These are phyloP conservation scores for Drosophila yooni DNA, from an alignment of 2,888 invertebrate species.

Conservation along the genomic window DNA sequence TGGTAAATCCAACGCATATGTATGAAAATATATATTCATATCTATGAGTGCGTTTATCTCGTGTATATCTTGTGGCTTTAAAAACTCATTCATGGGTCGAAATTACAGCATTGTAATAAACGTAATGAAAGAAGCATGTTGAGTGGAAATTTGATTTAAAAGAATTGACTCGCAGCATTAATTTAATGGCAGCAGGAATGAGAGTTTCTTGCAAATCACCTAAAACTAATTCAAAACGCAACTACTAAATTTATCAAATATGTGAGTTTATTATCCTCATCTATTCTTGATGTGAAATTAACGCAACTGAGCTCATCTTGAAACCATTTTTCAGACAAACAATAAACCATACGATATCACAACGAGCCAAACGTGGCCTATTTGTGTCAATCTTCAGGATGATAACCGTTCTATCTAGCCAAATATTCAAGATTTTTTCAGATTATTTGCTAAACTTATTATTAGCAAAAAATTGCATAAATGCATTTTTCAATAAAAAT, in stretches of 20 bases:
- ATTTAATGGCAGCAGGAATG: neutral
- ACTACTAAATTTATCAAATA: neutral
- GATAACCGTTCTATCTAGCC: too few species aligned
- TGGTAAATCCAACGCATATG: constrained; percentile 17
- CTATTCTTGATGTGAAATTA: neutral
- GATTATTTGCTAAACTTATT: neutral
- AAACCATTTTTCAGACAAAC: neutral
- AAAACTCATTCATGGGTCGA: constrained; percentile 60
- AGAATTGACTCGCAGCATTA: neutral
- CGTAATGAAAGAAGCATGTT: constrained; percentile 20
- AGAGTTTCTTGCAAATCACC: neutral
- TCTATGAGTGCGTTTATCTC: constrained; percentile 8
- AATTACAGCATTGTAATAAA: constrained; percentile 43
- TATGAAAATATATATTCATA: constrained; percentile 9
- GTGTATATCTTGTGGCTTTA: constrained; percentile 51
- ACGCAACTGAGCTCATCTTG: neutral
- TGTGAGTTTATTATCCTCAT: neutral
- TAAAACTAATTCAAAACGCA: neutral
- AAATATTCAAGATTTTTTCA: neutral
- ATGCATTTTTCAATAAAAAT: neutral
- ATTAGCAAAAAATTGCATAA: neutral
- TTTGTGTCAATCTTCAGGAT: too few species aligned
- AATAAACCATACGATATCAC: too few species aligned
- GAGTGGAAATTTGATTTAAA: constrained; percentile 1
- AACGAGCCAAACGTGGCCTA: too few species aligned